Evolutionary conservation across 2,888 invertebrate species (phyloP), one percentile per base, ranked within the genome.

Genomic region (Charanyca ferruginea): DNA sequence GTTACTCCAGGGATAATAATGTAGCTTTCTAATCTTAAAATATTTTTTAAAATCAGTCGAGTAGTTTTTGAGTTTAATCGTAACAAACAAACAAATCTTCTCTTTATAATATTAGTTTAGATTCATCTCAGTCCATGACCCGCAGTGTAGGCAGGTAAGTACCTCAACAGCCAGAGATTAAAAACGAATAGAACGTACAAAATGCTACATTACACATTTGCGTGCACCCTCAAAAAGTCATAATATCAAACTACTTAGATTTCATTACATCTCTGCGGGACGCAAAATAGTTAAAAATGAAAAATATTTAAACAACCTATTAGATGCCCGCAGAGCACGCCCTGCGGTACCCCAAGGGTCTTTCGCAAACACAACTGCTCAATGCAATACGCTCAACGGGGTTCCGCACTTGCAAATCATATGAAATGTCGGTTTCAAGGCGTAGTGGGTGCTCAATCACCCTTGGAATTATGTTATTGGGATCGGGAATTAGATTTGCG

Each of bases 321-420:
- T 90, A 87, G 90, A 86, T 84, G 78, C 89, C 91, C 89, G 90
- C 89, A 85, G 92, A 90, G 94, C 63, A 90, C 93, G 92, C 93
- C 94, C 92, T 94, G 94, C 80, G 94, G 94, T 94, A 87, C 83
- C 75, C 55, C 73, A 74, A 84, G 84, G 86, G 77, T 66, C 80
- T 63, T 48, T n/a, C 44, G 62, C 38, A 38, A 69, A 66, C 79
- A 79, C 80, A 86, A 84, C 86, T 83, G 86, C 84, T 92, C 89
- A 91, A 90, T 89, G 83, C 83, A 80, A 87, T 87, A 87, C 89
- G 68, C 87, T 35, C 89, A 73, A 85, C 84, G 85, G 92, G 93
- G 86, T 79, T 79, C 72, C 77, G 59, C 62, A 64, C 67, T 66
- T 53, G 76, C 75, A 73, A 85, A 83, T 84, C 72, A 69, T 72